A percentile compares a stretch with the other conserved stretches of the same genome.
These are phyloP conservation scores for Pollimyrus isidori DNA, from an alignment of 2,113 vertebrate genomes.

Conservation along the genomic window DNA sequence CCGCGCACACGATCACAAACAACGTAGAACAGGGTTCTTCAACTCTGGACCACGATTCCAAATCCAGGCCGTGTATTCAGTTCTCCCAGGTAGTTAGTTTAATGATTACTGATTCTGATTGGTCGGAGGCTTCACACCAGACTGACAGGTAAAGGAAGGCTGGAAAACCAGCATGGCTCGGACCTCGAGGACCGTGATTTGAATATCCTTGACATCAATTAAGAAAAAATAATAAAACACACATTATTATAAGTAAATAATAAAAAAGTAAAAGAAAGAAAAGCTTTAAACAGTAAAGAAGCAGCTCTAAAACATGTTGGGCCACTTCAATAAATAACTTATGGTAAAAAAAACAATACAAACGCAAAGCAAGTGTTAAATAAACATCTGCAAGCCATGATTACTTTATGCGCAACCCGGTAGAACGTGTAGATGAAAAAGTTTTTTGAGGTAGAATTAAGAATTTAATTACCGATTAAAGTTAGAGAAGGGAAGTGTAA, in stretches of 20 bases:
- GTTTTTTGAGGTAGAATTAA: slow-evolving; percentile 12
- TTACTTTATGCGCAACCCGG: slow-evolving; percentile 19
- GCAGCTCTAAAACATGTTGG: neutral
- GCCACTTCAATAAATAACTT: neutral
- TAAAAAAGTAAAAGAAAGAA: neutral
- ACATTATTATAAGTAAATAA: neutral
- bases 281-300: neutral
- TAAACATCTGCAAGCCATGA: slow-evolving; percentile 16
- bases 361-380: neutral
- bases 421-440: slow-evolving; percentile 8
- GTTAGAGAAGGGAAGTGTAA: neutral
- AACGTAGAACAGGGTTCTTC: neutral
- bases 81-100: no score
- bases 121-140: no score
- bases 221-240: neutral
- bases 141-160: no score
- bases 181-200: no score
- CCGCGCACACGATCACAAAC: neutral
- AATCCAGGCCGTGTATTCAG: no score
- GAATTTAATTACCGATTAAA: neutral
- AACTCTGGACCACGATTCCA: no score
- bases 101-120: no score
- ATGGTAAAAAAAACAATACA: neutral
- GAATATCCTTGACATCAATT: neutral
- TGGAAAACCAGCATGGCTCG: no score